Base-by-base conservation (phyloP, 2,888 invertebrate genomes). In the Melanchra persicariae region DNA sequence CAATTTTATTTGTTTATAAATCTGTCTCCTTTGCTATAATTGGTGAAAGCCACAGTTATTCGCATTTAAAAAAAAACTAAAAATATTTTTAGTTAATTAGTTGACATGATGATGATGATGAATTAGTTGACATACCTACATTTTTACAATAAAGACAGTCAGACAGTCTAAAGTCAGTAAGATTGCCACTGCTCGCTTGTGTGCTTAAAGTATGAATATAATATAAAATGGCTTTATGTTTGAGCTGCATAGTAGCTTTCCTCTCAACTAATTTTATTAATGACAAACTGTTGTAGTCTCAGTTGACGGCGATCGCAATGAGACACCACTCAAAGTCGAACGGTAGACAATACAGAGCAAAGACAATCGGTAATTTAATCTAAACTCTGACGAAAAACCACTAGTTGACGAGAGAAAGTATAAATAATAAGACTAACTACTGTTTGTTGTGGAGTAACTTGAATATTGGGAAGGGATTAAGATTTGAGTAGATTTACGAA, bases 351-450 rank as follows among this genome's bases (percentile, higher is more conserved):
- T 89, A 84, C 87, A 82, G 87, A 82, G 83, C 83, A 85, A 85
- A 87, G 85, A 81, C 82, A 83, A 85, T 81, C 83, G 78, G 85
- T 88, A 89, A 90, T 87, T 87, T 86, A 90, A 91, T 91, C 88
- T 86, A 83, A 87, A 88, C 85, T 88, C 83, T 79, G 85, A 83
- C 77, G 85, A 84, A 83, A 88, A 88, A 79, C 88, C 90, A 89
- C 91, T 90, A 92, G 92, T 91, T 89, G 61, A 43, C 72, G 70
- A 79, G 90, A 86, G 93, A 93, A 93, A 93, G 93, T 92, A 81
- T 90, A 93, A 92, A 93, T 87, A 93, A 72, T 65, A 70, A 57
- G 19, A 12, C 67, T n/a, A n/a, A n/a, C n/a, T n/a, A n/a, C n/a
- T 86, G 60, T 69, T 73, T 77, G 70, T 70, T 81, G 73, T 77